Evolutionary conservation across 1,140 invertebrate species (phyloP), one percentile per base, ranked within the genome.

Genomic region (Neotoxoptera formosana): DNA sequence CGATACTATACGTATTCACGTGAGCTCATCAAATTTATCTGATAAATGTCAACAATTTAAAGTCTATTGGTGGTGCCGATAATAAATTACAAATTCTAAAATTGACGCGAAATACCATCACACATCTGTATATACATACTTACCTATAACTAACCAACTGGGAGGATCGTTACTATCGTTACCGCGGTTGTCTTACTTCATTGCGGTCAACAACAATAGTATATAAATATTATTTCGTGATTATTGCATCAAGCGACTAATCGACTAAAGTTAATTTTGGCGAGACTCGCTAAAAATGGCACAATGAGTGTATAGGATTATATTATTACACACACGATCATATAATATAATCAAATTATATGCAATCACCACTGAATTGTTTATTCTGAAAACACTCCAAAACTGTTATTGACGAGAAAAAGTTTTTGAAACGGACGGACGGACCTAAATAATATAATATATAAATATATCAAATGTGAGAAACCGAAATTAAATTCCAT

Each of bases 401-500:
- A 48, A 48, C 0, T 48, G 25, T 48, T 30, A 48, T 87, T 30
- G 17, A 45, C 0, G 7, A 47, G 17, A 30, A 87, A 76, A 76
- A 87, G 47, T 48, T 87, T 87, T 48, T 20, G 8, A 87, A 87
- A 47, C 84, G 84, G 17, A 87, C 41, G 2, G 47, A 34, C 45
- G 17, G 30, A 48, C 76, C 8, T 34, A 36, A 81, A n/a, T 76
- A 81, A n/a, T 14, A 14, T 9, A 9, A 23, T 84, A 84, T 25
- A 41, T 3, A 53, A 36, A 83, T 83, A 36, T 36, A 89, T 34
- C 20, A 8, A 53, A 36, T 34, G 48, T 0, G 88, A 1, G 6
- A 60, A 56, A 56, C 23, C 48, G 6, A 90, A 60, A 90, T 60
- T 56, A 60, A 90, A 90, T 60, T 60, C 88, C 23, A 36, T 60